Base-by-base conservation (phyloP, 2,113 vertebrate species). In the Aix galericulata region DNA sequence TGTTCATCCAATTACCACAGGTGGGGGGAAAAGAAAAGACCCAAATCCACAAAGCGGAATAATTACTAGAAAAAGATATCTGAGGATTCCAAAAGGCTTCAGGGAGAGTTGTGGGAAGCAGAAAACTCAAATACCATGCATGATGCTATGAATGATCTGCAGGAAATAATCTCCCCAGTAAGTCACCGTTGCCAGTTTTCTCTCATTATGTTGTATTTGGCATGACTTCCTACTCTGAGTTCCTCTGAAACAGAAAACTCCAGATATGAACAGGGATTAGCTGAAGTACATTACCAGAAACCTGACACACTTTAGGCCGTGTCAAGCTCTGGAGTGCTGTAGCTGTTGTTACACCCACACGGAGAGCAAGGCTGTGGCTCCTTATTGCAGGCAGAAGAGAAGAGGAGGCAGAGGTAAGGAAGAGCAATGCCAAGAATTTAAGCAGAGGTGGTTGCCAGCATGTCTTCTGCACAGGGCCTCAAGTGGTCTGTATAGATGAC, bases 321-420 rank as follows among this genome's bases (percentile, higher is more conserved):
- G 48, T 64, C 1, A 2, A 74, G 40, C 71, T 82, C 29, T 55
- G 55, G 67, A 88, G 32, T 72, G 46, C 36, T 64, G 18, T 23
- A 68, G 44, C 36, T 40, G 27, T 26, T 75, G 8, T 46, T 78
- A 50, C 18, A 86, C 8, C 15, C 53, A 83, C 62, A 36, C 18
- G 31, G 31, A 1, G 5, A 86, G 53, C 16, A 79, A 73, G 48
- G 22, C 40, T 46, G 29, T 52, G 55, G 40, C 17, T 81, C 32
- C 0, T 0, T 2, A 7, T 21, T 27, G 7, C 0, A 0, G 11
- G 25, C 26, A 67, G 29, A 31, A 48, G 10, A 15, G 22, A 40
- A 69, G 31, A 68, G 18, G 40, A 44, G 36, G 25, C 40, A 88
- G 12, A 4, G 0, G 48, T n/a, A 20, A 56, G 17, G 52, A 63